Evolutionary conservation across 2,888 invertebrate species (phyloP).

Genomic region (Nebria brevicollis): DNA sequence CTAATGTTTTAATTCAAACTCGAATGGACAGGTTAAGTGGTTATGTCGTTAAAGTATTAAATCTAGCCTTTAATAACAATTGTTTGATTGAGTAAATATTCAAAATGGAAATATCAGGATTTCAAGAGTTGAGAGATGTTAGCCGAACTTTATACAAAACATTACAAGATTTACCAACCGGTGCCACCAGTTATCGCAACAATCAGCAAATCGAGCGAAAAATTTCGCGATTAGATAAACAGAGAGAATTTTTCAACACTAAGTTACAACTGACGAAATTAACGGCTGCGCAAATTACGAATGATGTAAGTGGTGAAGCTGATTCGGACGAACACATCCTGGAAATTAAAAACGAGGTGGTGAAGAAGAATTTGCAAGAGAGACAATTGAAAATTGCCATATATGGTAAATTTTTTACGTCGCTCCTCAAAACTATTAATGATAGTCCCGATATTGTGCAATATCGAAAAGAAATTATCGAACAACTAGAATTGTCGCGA

Average conservation of each 20-base stretch:
- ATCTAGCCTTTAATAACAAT: too few species aligned
- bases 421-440: too few species aligned
- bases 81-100: too few species aligned
- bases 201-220: slow-evolving; percentile 6
- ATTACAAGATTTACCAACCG: background rate
- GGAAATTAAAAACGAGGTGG: background rate
- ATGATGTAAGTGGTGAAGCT: background rate
- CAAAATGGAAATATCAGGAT: too few species aligned
- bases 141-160: too few species aligned
- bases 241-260: background rate
- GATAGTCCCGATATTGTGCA: background rate
- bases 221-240: slow-evolving; percentile 13
- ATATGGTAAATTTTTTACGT: too few species aligned
- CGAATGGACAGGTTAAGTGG: too few species aligned
- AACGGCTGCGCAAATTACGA: background rate
- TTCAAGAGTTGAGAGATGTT: too few species aligned
- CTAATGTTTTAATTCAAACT: too few species aligned
- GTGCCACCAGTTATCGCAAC: background rate
- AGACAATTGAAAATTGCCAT: background rate
- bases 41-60: too few species aligned
- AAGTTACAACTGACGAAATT: slow-evolving; percentile 7
- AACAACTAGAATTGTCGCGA: slow-evolving; percentile 8
- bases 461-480: slow-evolving; percentile 19
- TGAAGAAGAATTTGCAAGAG: background rate
- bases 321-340: background rate